These are phyloP conservation scores for Bilobella aurantiaca DNA, from an alignment of 1,140 invertebrate species.

Conservation along the genomic window DNA sequence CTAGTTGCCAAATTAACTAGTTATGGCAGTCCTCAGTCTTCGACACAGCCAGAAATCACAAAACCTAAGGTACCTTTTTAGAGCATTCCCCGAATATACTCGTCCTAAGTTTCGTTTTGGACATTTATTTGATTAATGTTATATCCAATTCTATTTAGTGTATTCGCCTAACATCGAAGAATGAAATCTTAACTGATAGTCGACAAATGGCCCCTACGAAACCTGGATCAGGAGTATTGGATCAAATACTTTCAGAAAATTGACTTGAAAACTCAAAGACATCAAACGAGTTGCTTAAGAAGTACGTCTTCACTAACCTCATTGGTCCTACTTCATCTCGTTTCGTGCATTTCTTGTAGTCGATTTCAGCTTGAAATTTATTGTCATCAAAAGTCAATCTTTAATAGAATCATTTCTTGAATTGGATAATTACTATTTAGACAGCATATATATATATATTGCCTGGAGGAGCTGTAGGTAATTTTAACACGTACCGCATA, in stretches of 20 bases:
- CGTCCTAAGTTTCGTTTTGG: background rate
- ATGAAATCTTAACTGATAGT: slow-evolving; percentile 29
- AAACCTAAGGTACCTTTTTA: background rate
- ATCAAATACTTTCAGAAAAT: slow-evolving; percentile 30
- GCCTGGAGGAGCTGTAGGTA: no score
- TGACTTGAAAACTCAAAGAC: no score
- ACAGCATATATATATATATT: no score
- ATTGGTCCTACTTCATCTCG: no score
- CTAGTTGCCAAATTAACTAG: background rate
- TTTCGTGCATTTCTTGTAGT: no score
- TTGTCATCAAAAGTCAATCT: no score
- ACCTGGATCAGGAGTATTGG: slow-evolving; percentile 46
- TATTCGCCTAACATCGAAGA: slow-evolving; percentile 25
- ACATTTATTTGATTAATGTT: background rate
- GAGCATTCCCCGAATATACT: background rate
- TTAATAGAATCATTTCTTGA: no score
- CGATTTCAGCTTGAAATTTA: no score
- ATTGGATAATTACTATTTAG: no score
- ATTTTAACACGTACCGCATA: no score
- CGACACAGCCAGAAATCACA: background rate
- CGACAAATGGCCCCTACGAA: slow-evolving; percentile 39
- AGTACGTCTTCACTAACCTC: no score
- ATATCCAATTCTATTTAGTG: slow-evolving; percentile 17
- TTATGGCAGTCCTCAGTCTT: background rate
- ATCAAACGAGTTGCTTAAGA: no score